Base-by-base conservation (phyloP, 2,888 invertebrate species). In the Allophyes oxyacanthae region DNA sequence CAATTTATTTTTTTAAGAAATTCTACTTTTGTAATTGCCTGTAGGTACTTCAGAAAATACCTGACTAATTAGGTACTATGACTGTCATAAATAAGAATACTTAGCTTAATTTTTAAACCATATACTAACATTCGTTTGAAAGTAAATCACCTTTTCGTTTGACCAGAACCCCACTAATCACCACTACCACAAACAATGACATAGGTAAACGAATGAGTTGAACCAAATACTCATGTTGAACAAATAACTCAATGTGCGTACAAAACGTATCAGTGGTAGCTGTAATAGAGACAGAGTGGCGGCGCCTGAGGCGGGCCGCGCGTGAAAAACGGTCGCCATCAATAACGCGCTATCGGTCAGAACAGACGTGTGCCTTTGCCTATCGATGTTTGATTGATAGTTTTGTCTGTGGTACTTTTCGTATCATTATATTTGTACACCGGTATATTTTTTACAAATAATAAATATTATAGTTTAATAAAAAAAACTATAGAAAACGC, bases 271-370 rank as follows among this genome's bases (percentile, higher is more conserved):
- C 72, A 61, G 72, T 71, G 62, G 73, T 72, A 56, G 53, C 62
- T 66, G 78, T 81, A 81, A 85, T 84, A 80, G 85, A 83, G 85
- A 84, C 78, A 74, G 77, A 83, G 79, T 77, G 78, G 70, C 66
- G 77, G 79, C 62, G 79, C 85, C 81, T 52, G 72, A 63, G 77
- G 79, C 73, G 71, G 69, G 72, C 57, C 69, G 62, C 64, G 67
- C 60, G 75, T 89, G 90, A 90, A 88, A 89, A 90, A 91, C 86
- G 79, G 69, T 72, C 48, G 67, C 82, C 84, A 91, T 91, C 85
- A 86, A 88, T 91, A 88, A 87, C 80, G 60, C 72, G 81, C 77
- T 87, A 84, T 82, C 78, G 79, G 71, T 68, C 68, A 64, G 74
- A 69, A 64, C 64, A 64, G 63, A 72, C 76, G 64, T 63, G 44